Conservation (phyloP, 2,888 invertebrate genomes). For the Ormyrus nitidulus region DNA sequence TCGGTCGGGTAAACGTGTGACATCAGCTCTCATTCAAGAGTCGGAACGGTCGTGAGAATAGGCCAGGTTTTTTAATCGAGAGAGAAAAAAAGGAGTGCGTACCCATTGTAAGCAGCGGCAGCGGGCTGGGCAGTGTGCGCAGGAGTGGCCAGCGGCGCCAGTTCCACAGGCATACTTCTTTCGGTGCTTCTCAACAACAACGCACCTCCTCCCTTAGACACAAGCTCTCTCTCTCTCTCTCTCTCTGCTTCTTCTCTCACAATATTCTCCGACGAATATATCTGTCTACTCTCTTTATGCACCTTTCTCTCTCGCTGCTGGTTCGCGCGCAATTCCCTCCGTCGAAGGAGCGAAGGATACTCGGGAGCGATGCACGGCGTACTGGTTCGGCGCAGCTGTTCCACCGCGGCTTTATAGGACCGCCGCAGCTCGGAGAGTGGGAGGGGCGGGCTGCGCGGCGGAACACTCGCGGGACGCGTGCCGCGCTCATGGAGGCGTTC, state of each 20-base stretch:
- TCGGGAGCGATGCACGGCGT: constrained; percentile 57
- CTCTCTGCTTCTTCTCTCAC: no score
- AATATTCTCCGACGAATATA: no score
- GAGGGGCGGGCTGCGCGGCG: neutral
- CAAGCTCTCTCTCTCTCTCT: no score
- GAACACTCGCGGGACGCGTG: constrained; percentile 64
- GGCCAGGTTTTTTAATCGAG: no score
- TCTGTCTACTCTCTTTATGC: no score
- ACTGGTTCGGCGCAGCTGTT: constrained; percentile 61
- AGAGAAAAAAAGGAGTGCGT: no score
- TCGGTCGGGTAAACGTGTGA: neutral
- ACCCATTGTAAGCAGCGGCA: constrained; percentile 60
- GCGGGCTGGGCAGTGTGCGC: constrained; percentile 58
- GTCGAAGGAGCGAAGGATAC: no score
- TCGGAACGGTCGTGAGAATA: neutral
- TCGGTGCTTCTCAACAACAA: constrained; percentile 9
- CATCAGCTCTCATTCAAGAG: neutral
- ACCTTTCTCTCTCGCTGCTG: no score
- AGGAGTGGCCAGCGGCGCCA: constrained; percentile 63
- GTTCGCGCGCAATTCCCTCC: no score
- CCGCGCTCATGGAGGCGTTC: constrained; percentile 56
- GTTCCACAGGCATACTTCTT: constrained; percentile 67
- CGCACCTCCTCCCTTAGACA: neutral
- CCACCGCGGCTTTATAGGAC: constrained; percentile 65
- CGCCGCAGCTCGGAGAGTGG: neutral